phyloP scores from a whole-genome alignment of 2,888 invertebrate species.

The Halictus quadricinctus region DNA sequence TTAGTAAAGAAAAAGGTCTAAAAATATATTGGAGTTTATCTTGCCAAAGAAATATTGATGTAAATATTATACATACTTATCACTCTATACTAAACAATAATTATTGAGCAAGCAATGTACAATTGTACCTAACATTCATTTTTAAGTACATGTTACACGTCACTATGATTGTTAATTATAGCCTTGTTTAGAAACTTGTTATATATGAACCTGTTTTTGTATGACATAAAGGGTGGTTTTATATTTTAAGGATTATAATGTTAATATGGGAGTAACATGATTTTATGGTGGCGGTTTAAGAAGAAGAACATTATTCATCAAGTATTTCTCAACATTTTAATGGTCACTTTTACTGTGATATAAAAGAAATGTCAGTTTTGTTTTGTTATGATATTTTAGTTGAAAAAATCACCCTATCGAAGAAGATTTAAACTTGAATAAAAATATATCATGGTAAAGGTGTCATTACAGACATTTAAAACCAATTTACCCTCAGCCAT shows the following conservation, averaged over 20 bases:
- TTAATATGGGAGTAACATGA: conserved; percentile 10
- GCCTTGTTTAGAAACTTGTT: conserved; percentile 12
- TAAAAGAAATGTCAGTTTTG: not conserved
- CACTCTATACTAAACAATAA: conserved; percentile 36
- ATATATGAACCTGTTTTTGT: conserved; percentile 19
- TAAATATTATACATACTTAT: conserved; percentile 48
- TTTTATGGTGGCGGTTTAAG: conserved; percentile 29
- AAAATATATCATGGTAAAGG: conserved; percentile 45
- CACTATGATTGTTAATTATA: conserved; percentile 20
- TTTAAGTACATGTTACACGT: conserved; percentile 38
- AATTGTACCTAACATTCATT: conserved; percentile 29
- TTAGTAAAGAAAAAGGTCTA: conserved; percentile 40
- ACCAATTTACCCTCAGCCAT: conserved; percentile 17
- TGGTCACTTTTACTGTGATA: conserved; percentile 38
- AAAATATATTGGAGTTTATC: conserved; percentile 58
- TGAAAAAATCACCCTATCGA: not conserved
- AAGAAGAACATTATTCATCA: conserved; percentile 23
- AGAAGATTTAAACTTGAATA: conserved; percentile 21
- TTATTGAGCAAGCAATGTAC: conserved; percentile 26
- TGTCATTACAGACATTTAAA: conserved; percentile 32
- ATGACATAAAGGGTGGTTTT: not conserved
- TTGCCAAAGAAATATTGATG: conserved; percentile 54
- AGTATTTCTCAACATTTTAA: conserved; percentile 21
- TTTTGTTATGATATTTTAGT: not conserved
- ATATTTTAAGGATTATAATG: conserved; percentile 24